Conservation (phyloP, 2,888 invertebrate species). For the Platerodrilus igneus region DNA sequence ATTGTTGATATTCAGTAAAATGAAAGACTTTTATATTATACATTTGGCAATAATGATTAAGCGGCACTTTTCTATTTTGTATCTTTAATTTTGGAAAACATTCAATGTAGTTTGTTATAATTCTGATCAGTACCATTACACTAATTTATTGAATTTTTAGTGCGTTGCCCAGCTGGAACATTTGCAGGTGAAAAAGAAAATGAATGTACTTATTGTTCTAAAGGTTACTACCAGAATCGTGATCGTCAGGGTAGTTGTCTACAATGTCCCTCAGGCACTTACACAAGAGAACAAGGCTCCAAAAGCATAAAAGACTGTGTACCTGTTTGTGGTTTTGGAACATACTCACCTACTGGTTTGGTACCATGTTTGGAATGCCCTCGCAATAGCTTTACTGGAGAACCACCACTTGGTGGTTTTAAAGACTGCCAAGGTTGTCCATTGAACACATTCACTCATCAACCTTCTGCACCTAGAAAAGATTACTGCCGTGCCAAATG, state of each 20-base stretch:
- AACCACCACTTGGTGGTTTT: slow-evolving; percentile 85
- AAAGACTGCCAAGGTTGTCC: slow-evolving; percentile 93
- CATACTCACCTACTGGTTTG: slow-evolving; percentile 90
- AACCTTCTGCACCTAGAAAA: slow-evolving; percentile 81
- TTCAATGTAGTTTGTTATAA: too few relatives aligned
- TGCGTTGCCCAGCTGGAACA: slow-evolving; percentile 96
- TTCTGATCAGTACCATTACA: too few relatives aligned
- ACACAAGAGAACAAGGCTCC: slow-evolving; percentile 85
- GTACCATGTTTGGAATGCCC: slow-evolving; percentile 94
- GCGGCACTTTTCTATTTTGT: too few relatives aligned
- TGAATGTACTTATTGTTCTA: slow-evolving; percentile 84
- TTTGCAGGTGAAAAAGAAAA: slow-evolving; percentile 87
- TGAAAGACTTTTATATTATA: too few relatives aligned
- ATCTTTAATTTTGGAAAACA: too few relatives aligned
- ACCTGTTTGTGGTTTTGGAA: slow-evolving; percentile 94
- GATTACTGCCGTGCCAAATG: slow-evolving; percentile 85
- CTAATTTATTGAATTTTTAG: too few relatives aligned
- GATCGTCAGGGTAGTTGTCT: slow-evolving; percentile 86
- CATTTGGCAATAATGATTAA: too few relatives aligned
- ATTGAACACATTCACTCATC: slow-evolving; percentile 82
- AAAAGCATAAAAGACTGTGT: slow-evolving; percentile 82
- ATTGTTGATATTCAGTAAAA: too few relatives aligned
- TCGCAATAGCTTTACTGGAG: slow-evolving; percentile 81
- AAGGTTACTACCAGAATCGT: slow-evolving; percentile 90
- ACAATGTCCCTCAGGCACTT: slow-evolving; percentile 88